These are phyloP conservation scores for Diabrotica balteata DNA, from an alignment of 2,888 invertebrate species.

Conservation along the genomic window DNA sequence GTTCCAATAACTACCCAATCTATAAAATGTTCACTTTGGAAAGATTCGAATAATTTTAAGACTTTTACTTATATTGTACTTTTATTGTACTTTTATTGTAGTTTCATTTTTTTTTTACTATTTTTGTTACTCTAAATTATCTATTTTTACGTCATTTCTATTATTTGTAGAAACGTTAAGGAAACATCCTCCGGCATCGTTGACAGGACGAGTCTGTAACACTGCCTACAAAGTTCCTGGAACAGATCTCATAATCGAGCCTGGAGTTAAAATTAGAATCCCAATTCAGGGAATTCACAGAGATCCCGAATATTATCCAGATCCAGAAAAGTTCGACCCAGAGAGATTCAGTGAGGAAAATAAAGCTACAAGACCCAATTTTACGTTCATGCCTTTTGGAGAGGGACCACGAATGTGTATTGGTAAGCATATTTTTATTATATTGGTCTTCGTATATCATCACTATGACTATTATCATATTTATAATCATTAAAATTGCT, in stretches of 20 bases:
- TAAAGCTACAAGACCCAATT: conserved; percentile 62
- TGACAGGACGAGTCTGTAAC: conserved; percentile 40
- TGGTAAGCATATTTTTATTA: conserved; percentile 53
- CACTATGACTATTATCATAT: too few relatives aligned
- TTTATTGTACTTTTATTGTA: too few relatives aligned
- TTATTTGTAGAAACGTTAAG: conserved; percentile 44
- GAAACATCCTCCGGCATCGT: conserved; percentile 40
- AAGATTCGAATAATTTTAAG: background rate
- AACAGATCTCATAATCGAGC: conserved; percentile 36
- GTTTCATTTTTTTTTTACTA: too few relatives aligned
- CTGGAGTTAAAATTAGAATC: conserved; percentile 38
- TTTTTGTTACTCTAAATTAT: too few relatives aligned
- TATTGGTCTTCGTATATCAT: too few relatives aligned
- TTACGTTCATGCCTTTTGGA: conserved; percentile 60
- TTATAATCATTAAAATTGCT: too few relatives aligned
- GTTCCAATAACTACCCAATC: too few relatives aligned
- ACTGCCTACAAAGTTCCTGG: conserved; percentile 42
- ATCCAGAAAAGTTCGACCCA: conserved; percentile 69
- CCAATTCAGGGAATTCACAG: conserved; percentile 41
- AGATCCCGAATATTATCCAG: conserved; percentile 54
- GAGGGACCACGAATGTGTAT: conserved; percentile 67
- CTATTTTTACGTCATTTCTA: too few relatives aligned
- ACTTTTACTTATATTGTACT: too few relatives aligned
- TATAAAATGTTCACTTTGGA: background rate
- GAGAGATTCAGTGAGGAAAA: conserved; percentile 66